Evolutionary conservation across 2,888 invertebrate genomes (phyloP).

Genomic region (Leucozona laternaria): DNA sequence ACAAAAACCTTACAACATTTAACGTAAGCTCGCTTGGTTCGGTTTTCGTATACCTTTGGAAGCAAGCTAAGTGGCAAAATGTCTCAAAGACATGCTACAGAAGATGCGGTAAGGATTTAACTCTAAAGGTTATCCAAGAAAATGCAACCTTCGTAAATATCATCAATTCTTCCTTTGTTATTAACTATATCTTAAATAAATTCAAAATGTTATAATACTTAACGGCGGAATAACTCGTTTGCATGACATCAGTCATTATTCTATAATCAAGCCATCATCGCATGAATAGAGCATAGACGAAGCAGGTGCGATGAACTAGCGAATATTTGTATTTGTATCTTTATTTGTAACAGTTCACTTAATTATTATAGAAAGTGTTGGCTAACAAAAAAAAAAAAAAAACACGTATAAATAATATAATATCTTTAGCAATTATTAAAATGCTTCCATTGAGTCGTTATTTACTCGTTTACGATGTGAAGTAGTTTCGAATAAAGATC

Average conservation of each 20-base stretch:
- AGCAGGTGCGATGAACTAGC: constrained; percentile 48
- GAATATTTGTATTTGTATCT: constrained; percentile 28
- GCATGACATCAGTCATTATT: constrained; percentile 38
- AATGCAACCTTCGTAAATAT: constrained; percentile 42
- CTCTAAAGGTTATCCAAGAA: constrained; percentile 57
- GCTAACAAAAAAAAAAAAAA: background rate
- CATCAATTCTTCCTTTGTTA: constrained; percentile 2
- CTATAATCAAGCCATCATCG: constrained; percentile 10
- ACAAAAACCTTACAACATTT: constrained; percentile 19
- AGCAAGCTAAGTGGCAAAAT: constrained; percentile 18
- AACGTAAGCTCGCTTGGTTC: constrained; percentile 11
- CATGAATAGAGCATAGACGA: background rate
- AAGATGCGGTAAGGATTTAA: background rate
- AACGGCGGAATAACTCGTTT: constrained; percentile 28
- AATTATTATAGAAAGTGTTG: constrained; percentile 57
- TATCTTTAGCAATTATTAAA: background rate
- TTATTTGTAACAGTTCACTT: constrained; percentile 48
- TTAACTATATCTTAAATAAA: background rate
- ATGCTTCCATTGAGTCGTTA: background rate
- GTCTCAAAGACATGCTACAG: background rate
- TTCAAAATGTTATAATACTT: constrained; percentile 7
- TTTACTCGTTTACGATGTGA: background rate
- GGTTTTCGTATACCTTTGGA: constrained; percentile 4
- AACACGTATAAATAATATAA: background rate
- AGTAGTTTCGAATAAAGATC: constrained; percentile 7